These are phyloP conservation scores for Cololabis saira DNA, from an alignment of 2,113 vertebrate species.

Conservation along the genomic window DNA sequence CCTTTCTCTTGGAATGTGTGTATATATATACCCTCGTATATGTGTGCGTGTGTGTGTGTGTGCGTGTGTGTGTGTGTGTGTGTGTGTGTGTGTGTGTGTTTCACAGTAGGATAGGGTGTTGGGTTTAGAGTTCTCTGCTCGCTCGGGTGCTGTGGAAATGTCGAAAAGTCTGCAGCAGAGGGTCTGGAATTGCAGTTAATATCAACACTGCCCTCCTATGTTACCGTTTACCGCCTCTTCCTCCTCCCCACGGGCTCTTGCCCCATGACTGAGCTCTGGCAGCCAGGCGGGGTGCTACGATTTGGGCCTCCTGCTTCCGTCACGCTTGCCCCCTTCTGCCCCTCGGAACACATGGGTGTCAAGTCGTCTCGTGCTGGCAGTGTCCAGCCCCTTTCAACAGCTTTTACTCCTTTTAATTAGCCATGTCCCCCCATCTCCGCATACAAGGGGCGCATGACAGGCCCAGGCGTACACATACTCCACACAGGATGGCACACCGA, in stretches of 20 bases:
- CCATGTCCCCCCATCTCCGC: slow-evolving; percentile 57
- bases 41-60: slow-evolving; percentile 37
- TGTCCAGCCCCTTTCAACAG: slow-evolving; percentile 75
- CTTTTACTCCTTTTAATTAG: slow-evolving; percentile 72
- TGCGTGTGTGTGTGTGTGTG: slow-evolving; percentile 73
- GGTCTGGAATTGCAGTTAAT: slow-evolving; percentile 93
- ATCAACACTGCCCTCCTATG: slow-evolving; percentile 64
- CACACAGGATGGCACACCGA: slow-evolving; percentile 49
- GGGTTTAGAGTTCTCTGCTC: slow-evolving; percentile 85
- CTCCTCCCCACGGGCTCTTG: slow-evolving; percentile 30
- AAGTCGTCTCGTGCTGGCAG: slow-evolving; percentile 63
- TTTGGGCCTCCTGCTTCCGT: slow-evolving; percentile 66
- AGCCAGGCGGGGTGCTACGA: slow-evolving; percentile 68
- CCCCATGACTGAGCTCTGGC: slow-evolving; percentile 66
- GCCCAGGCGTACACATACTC: slow-evolving; percentile 28
- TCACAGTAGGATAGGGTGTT: slow-evolving; percentile 64
- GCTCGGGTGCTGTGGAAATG: slow-evolving; percentile 62
- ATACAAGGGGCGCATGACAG: slow-evolving; percentile 39
- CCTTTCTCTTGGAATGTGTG: slow-evolving; percentile 92
- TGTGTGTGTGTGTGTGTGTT: slow-evolving; percentile 36
- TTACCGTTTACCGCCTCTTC: slow-evolving; percentile 44
- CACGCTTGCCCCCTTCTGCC: slow-evolving; percentile 58
- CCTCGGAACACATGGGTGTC: slow-evolving; percentile 72
- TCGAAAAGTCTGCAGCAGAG: slow-evolving; percentile 67
- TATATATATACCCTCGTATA: too few relatives aligned